Conservation (phyloP, 2,113 vertebrate genomes). For the Ochotona princeps region DNA sequence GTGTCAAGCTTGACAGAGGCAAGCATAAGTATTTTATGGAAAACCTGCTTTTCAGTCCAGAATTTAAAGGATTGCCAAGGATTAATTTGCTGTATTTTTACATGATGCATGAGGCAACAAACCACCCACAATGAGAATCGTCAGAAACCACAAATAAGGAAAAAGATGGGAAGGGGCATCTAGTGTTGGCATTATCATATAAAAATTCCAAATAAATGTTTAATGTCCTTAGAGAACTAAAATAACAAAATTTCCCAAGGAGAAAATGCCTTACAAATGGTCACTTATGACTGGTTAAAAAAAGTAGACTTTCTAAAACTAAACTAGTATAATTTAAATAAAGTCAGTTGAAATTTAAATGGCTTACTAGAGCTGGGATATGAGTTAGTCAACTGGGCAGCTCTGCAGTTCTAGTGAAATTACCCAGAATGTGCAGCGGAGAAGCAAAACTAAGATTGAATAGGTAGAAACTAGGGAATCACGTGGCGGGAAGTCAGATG, state of each 20-base stretch:
- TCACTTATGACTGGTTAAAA: background rate
- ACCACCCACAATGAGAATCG: background rate
- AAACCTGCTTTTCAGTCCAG: background rate
- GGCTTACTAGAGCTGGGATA: background rate
- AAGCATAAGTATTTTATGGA: background rate
- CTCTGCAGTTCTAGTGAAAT: background rate
- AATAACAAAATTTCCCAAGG: background rate
- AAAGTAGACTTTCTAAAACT: background rate
- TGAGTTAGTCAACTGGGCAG: background rate
- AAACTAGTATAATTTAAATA: background rate
- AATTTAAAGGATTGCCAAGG: background rate
- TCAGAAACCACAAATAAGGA: background rate
- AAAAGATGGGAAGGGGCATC: background rate
- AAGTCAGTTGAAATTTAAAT: background rate
- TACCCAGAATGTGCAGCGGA: background rate
- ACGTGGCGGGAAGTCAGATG: background rate
- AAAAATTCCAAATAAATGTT: background rate
- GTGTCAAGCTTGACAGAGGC: background rate
- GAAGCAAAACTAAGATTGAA: background rate
- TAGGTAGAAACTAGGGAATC: background rate
- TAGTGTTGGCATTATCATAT: background rate
- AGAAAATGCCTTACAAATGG: background rate
- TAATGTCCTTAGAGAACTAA: constrained; percentile 19
- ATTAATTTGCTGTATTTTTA: background rate
- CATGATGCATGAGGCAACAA: background rate